phyloP scores from a whole-genome alignment of 2,797 vertebrate species.

The Channallabes apus region DNA sequence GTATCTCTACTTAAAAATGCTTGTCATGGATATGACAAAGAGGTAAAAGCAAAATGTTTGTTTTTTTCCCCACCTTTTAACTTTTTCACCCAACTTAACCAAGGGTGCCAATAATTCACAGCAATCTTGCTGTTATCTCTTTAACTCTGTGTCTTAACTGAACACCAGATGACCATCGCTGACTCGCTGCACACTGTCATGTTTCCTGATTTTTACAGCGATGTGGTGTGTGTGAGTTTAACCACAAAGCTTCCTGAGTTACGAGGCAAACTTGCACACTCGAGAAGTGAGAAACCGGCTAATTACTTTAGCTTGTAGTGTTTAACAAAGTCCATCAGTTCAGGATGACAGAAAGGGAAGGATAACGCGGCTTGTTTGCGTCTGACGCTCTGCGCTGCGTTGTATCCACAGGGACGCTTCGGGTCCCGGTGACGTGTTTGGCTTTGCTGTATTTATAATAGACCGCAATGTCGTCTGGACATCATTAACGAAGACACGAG shows the following conservation, averaged over 20 bases:
- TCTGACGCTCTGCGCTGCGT: background rate
- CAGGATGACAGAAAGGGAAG: background rate
- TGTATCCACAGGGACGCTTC: slow-evolving; percentile 3
- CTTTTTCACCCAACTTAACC: background rate
- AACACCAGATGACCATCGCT: background rate
- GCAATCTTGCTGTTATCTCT: background rate
- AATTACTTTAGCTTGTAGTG: background rate
- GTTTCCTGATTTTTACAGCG: background rate
- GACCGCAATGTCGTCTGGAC: slow-evolving; percentile 16
- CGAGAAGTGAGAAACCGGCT: background rate
- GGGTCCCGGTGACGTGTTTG: slow-evolving; percentile 9
- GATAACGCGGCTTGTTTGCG: background rate
- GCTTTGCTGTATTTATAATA: background rate
- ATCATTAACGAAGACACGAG: slow-evolving; percentile 6
- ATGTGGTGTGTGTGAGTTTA: background rate
- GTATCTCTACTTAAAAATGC: too few relatives aligned
- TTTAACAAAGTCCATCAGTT: background rate
- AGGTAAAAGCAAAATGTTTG: background rate
- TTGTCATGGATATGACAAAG: background rate
- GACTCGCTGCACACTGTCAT: background rate
- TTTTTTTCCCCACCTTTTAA: background rate
- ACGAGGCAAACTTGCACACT: background rate
- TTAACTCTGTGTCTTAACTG: background rate
- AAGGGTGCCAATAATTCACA: background rate
- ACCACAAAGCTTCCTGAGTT: slow-evolving; percentile 18